phyloP scores from a whole-genome alignment of 2,888 invertebrate genomes.

The Oegoconia quadripuncta region DNA sequence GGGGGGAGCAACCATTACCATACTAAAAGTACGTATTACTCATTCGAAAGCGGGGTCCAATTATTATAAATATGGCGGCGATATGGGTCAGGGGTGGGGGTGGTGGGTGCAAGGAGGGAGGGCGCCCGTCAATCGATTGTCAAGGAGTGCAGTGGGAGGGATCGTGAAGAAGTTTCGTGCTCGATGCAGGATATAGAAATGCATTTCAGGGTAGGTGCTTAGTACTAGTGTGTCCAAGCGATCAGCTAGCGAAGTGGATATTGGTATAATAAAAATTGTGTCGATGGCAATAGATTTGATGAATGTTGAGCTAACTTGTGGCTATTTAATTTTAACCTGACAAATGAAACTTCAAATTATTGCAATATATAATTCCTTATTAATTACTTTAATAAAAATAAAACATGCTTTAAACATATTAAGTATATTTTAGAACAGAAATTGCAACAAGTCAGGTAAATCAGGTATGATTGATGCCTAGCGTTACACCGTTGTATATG shows the following conservation, averaged over 20 bases:
- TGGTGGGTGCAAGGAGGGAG: conserved; percentile 29
- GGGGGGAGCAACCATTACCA: conserved; percentile 21
- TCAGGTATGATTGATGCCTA: no score
- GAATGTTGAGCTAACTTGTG: no score
- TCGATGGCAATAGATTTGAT: no score
- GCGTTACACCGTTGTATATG: no score
- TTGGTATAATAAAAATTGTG: no score
- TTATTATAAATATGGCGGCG: conserved; percentile 76
- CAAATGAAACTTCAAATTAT: neutral
- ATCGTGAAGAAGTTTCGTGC: conserved; percentile 24
- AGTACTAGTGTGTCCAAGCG: neutral
- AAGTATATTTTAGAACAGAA: no score
- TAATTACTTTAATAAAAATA: no score
- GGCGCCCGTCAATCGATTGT: conserved; percentile 80
- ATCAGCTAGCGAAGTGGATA: no score
- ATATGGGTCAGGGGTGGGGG: conserved; percentile 66
- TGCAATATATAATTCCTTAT: neutral
- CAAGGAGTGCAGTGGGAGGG: conserved; percentile 67
- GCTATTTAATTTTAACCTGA: neutral
- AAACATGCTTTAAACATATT: no score
- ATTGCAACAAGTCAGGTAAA: no score
- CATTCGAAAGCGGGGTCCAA: conserved; percentile 52
- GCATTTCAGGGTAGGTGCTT: conserved; percentile 17
- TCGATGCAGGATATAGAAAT: conserved; percentile 22
- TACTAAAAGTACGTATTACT: conserved; percentile 32